These are phyloP conservation scores for Pipistrellus pipistrellus DNA, from an alignment of 2,797 vertebrate species.

Conservation along the genomic window DNA sequence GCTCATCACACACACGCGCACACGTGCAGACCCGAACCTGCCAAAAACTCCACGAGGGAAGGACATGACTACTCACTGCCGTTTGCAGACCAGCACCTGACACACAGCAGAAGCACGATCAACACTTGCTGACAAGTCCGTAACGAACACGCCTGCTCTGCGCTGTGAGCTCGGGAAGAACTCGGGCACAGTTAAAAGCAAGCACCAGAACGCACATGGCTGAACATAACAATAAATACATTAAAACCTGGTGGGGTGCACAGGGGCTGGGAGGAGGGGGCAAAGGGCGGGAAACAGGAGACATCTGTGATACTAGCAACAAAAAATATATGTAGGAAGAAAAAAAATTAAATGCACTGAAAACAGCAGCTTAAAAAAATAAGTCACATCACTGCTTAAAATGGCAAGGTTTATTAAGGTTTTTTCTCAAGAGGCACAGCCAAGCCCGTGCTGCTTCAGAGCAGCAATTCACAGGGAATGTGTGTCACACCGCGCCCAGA, in stretches of 20 bases:
- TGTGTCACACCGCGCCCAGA: conserved; percentile 48
- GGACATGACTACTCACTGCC: background rate
- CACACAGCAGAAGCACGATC: background rate
- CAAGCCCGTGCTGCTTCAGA: conserved; percentile 58
- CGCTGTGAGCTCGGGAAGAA: background rate
- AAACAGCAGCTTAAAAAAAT: conserved; percentile 72
- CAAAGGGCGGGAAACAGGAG: too few relatives aligned
- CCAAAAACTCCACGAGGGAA: background rate
- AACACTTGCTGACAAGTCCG: background rate
- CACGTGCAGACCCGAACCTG: background rate
- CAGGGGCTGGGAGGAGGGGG: too few relatives aligned
- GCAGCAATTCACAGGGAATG: conserved; percentile 71
- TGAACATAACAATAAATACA: background rate
- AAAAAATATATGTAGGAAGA: too few relatives aligned
- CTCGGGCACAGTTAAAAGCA: background rate
- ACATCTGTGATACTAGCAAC: too few relatives aligned
- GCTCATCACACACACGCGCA: background rate
- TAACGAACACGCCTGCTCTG: background rate
- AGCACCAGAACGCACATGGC: background rate
- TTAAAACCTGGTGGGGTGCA: background rate
- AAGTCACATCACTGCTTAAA: conserved; percentile 68
- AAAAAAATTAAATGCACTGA: background rate
- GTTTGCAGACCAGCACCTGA: background rate
- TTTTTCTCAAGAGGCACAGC: conserved; percentile 71
- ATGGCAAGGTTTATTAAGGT: conserved; percentile 78